Base-by-base conservation (phyloP, 2,888 invertebrate species). In the Reticulitermes lucifugus region DNA sequence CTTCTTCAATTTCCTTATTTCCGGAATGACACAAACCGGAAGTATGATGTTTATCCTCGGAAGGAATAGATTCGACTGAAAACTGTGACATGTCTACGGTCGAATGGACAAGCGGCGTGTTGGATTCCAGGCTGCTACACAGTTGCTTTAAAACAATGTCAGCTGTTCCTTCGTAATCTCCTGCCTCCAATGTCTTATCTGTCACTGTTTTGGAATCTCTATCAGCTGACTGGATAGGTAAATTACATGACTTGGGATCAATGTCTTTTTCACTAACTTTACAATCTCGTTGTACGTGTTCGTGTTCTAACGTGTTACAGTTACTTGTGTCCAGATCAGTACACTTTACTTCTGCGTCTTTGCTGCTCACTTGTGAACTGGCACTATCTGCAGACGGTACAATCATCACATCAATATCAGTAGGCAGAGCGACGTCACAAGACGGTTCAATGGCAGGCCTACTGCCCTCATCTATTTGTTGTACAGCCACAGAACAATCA, bases 1-100 rank as follows among this genome's bases (percentile, higher is more conserved):
- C 77, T 77, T 77, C 77, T 12, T 77, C 77, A 21, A 77, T 2
- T 25, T 77, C 77, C 46, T 77, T 77, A 7, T n/a, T 4, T 77
- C 10, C 46, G n/a, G n/a, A 25, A 25, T 65, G 65, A 12, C n/a
- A 25, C n/a, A 65, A 65, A n/a, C 1, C n/a, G 65, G 65, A 65
- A n/a, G 65, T 65, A n/a, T 1, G 25, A 6, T 65, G n/a, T 65
- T 65, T 65, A 65, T 18, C 55, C 55, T 55, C 55, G 1, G 55
- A 9, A 46, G 46, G 46, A 46, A 12, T 0, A 21, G 35, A 35
- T 35, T 21, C 21, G n/a, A 7, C n/a, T 7, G 25, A n/a, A 65
- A 6, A 25, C 65, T n/a, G n/a, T 25, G 65, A n/a, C 65, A 65
- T 2, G n/a, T 65, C 65, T 25, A 65, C n/a, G 25, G 65, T 10